Evolutionary conservation across 2,797 vertebrate genomes (phyloP).

Genomic region (Masticophis lateralis): DNA sequence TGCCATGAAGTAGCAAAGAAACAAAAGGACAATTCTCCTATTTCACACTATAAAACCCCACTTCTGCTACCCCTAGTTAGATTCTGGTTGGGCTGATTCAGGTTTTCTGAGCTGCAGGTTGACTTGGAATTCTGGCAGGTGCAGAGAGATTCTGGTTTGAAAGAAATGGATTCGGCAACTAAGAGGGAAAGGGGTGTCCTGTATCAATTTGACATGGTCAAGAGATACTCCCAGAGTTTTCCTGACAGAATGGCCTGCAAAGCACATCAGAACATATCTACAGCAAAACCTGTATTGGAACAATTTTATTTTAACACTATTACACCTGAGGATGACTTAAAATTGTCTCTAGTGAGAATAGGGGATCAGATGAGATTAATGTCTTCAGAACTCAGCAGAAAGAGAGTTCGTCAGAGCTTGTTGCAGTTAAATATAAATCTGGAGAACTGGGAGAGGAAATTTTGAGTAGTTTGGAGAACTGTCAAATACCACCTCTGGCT

Average conservation of each 20-base stretch:
- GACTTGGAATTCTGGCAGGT: background rate
- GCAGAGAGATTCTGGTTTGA: background rate
- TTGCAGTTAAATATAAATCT: background rate
- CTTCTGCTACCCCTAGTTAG: background rate
- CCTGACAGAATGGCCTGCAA: background rate
- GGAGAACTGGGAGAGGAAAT: too few relatives aligned
- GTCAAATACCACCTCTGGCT: too few relatives aligned
- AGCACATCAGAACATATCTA: background rate
- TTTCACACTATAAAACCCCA: background rate
- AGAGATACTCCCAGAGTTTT: background rate
- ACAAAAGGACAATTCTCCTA: background rate
- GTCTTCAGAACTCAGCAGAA: background rate
- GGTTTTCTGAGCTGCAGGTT: background rate
- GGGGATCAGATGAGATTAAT: background rate
- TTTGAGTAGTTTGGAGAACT: too few relatives aligned
- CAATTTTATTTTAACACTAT: background rate
- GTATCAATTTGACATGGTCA: background rate
- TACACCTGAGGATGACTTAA: background rate
- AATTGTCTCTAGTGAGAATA: background rate
- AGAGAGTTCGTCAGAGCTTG: background rate
- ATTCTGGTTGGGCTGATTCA: background rate
- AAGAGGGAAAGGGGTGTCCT: background rate
- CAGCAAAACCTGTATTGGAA: background rate
- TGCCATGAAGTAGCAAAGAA: background rate
- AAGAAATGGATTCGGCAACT: background rate